A percentile compares a stretch with the other conserved stretches of the same genome.
phyloP scores from a whole-genome alignment of 1,140 invertebrate species.

The Calephelis nemesis region DNA sequence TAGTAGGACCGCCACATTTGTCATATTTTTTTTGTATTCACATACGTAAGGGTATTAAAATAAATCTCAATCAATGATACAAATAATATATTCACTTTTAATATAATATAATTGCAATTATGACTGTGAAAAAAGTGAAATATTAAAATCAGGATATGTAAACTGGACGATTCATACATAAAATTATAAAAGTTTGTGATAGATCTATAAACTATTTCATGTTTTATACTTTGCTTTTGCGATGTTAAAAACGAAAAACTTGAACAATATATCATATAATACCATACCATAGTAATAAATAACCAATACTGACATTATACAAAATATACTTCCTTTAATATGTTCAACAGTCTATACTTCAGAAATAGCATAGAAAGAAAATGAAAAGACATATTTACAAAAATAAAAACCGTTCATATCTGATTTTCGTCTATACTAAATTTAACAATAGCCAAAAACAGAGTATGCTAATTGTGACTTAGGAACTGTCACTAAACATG shows the following conservation, averaged over 20 bases:
- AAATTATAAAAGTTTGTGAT: constrained; percentile 27
- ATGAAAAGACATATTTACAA: constrained; percentile 67
- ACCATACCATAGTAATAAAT: constrained; percentile 44
- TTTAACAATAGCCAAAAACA: constrained; percentile 47
- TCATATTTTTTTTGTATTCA: neutral
- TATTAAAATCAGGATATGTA: constrained; percentile 38
- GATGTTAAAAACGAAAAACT: constrained; percentile 33
- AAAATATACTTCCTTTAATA: constrained; percentile 59
- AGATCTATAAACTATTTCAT: constrained; percentile 27
- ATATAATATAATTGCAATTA: constrained; percentile 72
- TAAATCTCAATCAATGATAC: constrained; percentile 29
- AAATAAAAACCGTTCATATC: constrained; percentile 54
- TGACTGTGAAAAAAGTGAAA: constrained; percentile 53
- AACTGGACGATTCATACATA: constrained; percentile 51
- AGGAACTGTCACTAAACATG: constrained; percentile 68
- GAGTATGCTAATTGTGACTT: constrained; percentile 67
- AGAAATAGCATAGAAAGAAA: constrained; percentile 50
- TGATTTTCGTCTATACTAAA: constrained; percentile 45
- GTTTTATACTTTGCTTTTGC: constrained; percentile 33
- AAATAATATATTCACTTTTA: constrained; percentile 68
- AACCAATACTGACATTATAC: constrained; percentile 66
- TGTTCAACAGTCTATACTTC: constrained; percentile 64
- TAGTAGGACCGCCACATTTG: too few relatives aligned
- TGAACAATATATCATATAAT: constrained; percentile 35
- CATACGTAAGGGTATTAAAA: neutral